Percentiles rank a stretch among this genome's conserved stretches.
Evolutionary conservation across 2,113 vertebrate genomes (phyloP).

Genomic region (Sylvietta virens): DNA sequence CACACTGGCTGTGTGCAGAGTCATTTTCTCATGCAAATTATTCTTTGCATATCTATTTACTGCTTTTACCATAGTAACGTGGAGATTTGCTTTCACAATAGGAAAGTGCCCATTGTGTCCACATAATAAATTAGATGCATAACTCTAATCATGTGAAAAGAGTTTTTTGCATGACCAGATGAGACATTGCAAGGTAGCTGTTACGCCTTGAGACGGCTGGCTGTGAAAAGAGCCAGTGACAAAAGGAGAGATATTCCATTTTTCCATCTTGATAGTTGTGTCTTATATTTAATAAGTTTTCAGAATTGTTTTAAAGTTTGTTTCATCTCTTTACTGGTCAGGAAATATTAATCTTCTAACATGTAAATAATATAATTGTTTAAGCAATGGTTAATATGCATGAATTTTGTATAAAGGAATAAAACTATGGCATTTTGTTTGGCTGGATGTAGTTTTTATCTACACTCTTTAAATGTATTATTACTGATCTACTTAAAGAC

Average conservation of each 20-base stretch:
- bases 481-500: constrained; percentile 42
- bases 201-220: not conserved
- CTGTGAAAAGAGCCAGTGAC: not conserved
- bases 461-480: not conserved
- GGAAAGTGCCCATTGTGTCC: not conserved
- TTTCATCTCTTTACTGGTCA: not conserved
- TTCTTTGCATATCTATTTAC: not conserved
- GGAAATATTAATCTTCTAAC: not conserved
- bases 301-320: not conserved
- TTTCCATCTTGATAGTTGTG: not conserved
- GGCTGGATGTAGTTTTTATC: not conserved
- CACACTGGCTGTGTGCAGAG: not conserved
- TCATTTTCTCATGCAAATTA: not conserved
- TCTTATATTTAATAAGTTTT: not conserved
- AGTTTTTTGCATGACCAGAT: not conserved
- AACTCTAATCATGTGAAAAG: not conserved
- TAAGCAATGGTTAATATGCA: not conserved
- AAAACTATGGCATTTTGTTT: not conserved
- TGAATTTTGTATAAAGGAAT: not conserved
- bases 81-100: not conserved
- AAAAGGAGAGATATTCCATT: not conserved
- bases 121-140: not conserved
- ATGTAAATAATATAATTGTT: not conserved
- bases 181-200: not conserved
- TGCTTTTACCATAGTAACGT: not conserved